Evolutionary conservation across 2,888 invertebrate species (phyloP).

Genomic region (Exephanes ischioxanthus): DNA sequence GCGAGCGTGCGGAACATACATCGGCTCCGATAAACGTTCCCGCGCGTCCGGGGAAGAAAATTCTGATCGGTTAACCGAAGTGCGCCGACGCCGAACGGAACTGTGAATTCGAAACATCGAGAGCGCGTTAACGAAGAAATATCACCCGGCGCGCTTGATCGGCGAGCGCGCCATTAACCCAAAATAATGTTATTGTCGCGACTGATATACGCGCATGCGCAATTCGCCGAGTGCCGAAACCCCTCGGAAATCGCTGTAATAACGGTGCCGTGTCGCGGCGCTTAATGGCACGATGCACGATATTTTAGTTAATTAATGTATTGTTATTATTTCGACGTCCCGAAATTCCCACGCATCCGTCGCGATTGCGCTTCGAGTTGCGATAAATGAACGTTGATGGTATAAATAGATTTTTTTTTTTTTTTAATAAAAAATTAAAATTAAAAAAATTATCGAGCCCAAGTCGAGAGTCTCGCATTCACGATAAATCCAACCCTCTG

Average conservation of each 20-base stretch:
- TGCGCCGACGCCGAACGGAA: background rate
- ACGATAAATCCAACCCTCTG: constrained; percentile 57
- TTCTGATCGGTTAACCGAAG: background rate
- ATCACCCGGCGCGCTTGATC: background rate
- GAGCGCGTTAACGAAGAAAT: constrained; percentile 15
- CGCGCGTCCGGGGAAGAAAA: background rate
- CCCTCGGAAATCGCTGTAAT: background rate
- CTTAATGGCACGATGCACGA: background rate
- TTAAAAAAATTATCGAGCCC: constrained; percentile 69
- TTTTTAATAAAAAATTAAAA: background rate
- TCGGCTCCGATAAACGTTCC: background rate
- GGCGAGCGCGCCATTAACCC: constrained; percentile 4
- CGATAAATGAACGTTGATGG: constrained; percentile 52
- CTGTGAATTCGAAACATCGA: background rate
- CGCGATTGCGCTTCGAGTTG: constrained; percentile 51
- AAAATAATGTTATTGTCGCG: constrained; percentile 10
- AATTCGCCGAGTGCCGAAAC: background rate
- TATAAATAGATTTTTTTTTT: background rate
- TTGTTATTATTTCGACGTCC: background rate
- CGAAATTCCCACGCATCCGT: background rate
- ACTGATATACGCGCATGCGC: background rate
- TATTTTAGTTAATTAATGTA: background rate
- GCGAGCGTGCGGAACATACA: background rate
- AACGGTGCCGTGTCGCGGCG: background rate
- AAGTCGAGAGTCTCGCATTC: constrained; percentile 51